Evolutionary conservation across 2,113 vertebrate species (phyloP).

Genomic region (Oryzias melastigma): DNA sequence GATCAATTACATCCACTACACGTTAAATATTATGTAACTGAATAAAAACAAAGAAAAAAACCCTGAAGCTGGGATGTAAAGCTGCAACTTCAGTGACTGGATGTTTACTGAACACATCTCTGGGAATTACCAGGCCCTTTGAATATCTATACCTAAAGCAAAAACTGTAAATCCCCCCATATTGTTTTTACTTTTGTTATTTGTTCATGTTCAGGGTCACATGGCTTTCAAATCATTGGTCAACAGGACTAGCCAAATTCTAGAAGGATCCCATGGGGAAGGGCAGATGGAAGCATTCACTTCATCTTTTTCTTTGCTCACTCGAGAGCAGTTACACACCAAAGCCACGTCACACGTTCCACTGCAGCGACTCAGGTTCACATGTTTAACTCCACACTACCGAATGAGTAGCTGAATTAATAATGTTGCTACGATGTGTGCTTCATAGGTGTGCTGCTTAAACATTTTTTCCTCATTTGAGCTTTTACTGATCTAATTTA

Average conservation of each 20-base stretch:
- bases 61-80: too few relatives aligned
- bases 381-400: slow-evolving; percentile 7
- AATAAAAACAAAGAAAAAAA: too few relatives aligned
- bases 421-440: neutral
- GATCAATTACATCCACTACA: too few relatives aligned
- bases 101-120: too few relatives aligned
- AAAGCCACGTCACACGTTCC: neutral
- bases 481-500: slow-evolving; percentile 6
- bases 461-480: slow-evolving; percentile 13
- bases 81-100: too few relatives aligned
- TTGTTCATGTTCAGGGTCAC: slow-evolving; percentile 2
- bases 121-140: too few relatives aligned
- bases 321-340: neutral
- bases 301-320: slow-evolving; percentile 8
- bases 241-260: slow-evolving; percentile 19
- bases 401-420: slow-evolving; percentile 3
- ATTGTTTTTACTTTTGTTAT: neutral
- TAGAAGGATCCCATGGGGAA: neutral
- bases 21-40: too few relatives aligned
- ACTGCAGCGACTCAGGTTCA: neutral
- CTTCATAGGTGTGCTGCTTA: neutral
- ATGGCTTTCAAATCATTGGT: slow-evolving; percentile 11
- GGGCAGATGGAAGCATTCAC: neutral
- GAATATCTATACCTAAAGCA: too few relatives aligned
- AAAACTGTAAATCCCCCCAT: neutral